Evolutionary conservation across 1,140 invertebrate genomes (phyloP).

Genomic region (Bombus cullumanus): DNA sequence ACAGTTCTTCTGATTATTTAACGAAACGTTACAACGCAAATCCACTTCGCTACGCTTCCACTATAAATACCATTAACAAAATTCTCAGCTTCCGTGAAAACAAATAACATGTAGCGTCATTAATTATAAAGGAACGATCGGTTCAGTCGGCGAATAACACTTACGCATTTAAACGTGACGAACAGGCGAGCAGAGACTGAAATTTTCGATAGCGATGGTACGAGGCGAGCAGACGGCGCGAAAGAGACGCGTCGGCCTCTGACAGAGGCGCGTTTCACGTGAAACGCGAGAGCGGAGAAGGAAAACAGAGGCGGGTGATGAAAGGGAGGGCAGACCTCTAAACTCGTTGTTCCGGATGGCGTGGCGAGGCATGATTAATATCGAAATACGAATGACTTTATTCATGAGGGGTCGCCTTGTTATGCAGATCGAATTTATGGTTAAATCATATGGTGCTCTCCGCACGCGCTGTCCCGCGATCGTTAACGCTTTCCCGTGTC

Average conservation of each 20-base stretch:
- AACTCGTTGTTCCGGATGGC: slow-evolving; percentile 40
- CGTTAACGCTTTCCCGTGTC: slow-evolving; percentile 56
- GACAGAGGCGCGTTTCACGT: slow-evolving; percentile 14
- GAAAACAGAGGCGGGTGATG: slow-evolving; percentile 22
- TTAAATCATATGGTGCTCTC: slow-evolving; percentile 65
- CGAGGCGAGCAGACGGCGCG: not conserved
- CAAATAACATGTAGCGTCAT: not conserved
- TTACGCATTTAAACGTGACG: not conserved
- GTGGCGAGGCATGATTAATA: slow-evolving; percentile 70
- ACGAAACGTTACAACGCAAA: not conserved
- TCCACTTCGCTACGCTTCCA: not conserved
- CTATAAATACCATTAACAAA: not conserved
- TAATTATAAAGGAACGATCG: not conserved
- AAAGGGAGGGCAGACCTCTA: slow-evolving; percentile 16
- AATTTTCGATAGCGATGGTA: slow-evolving; percentile 45
- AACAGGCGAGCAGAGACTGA: not conserved
- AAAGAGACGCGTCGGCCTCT: slow-evolving; percentile 7
- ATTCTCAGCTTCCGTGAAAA: not conserved
- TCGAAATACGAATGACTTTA: slow-evolving; percentile 72
- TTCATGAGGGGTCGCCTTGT: slow-evolving; percentile 68
- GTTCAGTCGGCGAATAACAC: not conserved
- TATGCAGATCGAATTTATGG: slow-evolving; percentile 73
- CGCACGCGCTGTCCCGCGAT: slow-evolving; percentile 18
- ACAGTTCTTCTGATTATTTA: not conserved
- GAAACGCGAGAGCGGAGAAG: slow-evolving; percentile 14